Percentiles rank a stretch among this genome's conserved stretches.
These are phyloP conservation scores for Glaucopsyche alexis DNA, from an alignment of 2,888 invertebrate genomes.

Conservation along the genomic window DNA sequence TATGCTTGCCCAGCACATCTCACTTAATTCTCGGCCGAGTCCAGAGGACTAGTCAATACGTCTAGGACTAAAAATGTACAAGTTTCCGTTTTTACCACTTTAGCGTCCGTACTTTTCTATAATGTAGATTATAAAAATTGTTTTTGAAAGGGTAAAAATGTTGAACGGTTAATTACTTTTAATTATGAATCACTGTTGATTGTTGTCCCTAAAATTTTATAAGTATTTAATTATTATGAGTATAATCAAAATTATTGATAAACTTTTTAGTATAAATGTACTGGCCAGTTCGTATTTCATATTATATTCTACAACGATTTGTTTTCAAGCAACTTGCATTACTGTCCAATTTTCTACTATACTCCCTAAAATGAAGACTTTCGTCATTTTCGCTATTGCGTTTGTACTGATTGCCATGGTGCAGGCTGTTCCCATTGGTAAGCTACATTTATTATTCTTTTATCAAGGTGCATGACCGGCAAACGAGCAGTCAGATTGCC, in stretches of 20 bases:
- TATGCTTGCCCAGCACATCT: too few species aligned
- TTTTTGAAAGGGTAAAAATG: not conserved
- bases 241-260: slow-evolving; percentile 4
- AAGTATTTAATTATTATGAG: not conserved
- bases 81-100: too few species aligned
- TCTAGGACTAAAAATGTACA: too few species aligned
- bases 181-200: not conserved
- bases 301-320: not conserved
- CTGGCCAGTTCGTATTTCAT: not conserved
- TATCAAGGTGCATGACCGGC: too few species aligned
- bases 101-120: too few species aligned
- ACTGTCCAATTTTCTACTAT: not conserved
- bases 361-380: slow-evolving; percentile 15
- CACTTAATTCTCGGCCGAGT: too few species aligned
- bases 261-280: slow-evolving; percentile 1
- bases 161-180: not conserved
- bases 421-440: not conserved
- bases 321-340: not conserved
- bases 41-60: too few species aligned
- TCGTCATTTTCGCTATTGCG: slow-evolving; percentile 7
- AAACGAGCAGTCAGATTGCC: too few species aligned
- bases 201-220: not conserved
- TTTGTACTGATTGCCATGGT: not conserved
- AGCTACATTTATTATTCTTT: not conserved
- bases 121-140: too few species aligned